A percentile compares a stretch with the other conserved stretches of the same genome.
phyloP scores from a whole-genome alignment of 2,888 invertebrate genomes.

The Heterodera filipjevi region DNA sequence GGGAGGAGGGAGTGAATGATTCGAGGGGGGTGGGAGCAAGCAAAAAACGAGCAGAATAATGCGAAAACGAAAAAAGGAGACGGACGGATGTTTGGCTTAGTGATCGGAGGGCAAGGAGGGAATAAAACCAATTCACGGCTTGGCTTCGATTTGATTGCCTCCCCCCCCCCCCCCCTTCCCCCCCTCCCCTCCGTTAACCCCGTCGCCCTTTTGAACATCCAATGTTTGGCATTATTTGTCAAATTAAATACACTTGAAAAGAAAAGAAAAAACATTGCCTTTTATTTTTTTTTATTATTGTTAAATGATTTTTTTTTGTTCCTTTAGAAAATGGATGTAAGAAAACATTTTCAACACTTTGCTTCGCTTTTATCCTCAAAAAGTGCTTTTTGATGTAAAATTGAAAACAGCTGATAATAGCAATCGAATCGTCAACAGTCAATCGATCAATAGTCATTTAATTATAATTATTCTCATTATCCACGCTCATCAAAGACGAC shows the following conservation, averaged over 20 bases:
- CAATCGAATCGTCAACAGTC: too few relatives aligned
- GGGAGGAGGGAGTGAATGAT: neutral
- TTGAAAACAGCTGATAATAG: neutral
- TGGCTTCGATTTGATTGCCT: neutral
- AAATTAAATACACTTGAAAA: neutral
- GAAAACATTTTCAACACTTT: neutral
- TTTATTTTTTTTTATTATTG: neutral
- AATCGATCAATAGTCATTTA: neutral
- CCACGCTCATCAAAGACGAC: too few relatives aligned
- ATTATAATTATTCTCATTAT: too few relatives aligned
- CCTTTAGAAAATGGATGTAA: neutral
- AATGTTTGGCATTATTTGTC: too few relatives aligned
- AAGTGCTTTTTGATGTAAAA: neutral
- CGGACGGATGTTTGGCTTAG: slow-evolving; percentile 9
- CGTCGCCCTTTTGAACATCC: too few relatives aligned
- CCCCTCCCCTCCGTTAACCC: too few relatives aligned
- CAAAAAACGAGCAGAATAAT: slow-evolving; percentile 7
- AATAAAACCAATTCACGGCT: slow-evolving; percentile 4
- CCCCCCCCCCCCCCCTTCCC: too few relatives aligned
- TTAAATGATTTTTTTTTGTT: neutral
- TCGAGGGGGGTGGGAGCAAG: neutral
- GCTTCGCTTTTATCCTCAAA: neutral
- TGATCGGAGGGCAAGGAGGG: neutral
- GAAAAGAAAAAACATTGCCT: neutral
- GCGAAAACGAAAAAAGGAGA: neutral